Percentiles rank a stretch among this genome's conserved stretches.
phyloP scores from a whole-genome alignment of 2,888 invertebrate species.

The Pemphredon lugubris region DNA sequence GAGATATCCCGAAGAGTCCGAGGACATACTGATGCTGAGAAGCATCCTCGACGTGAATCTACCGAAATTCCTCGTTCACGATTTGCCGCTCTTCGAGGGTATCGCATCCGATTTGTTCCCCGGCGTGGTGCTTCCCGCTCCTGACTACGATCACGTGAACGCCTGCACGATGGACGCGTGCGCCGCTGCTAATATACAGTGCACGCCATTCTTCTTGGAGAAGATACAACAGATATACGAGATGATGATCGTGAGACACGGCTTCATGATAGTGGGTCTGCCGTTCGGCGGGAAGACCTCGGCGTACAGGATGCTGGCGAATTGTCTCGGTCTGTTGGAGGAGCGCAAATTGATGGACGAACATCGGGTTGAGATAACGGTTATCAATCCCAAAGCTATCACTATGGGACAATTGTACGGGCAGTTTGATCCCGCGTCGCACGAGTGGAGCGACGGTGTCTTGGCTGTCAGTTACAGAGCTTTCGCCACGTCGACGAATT shows the following conservation, averaged over 20 bases:
- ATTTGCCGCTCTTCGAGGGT: slow-evolving; percentile 93
- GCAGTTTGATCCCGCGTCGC: slow-evolving; percentile 95
- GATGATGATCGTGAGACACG: slow-evolving; percentile 97
- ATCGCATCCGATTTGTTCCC: slow-evolving; percentile 97
- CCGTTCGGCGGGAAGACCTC: slow-evolving; percentile 97
- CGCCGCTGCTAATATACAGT: slow-evolving; percentile 89
- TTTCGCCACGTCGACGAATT: slow-evolving; percentile 87
- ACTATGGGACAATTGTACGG: slow-evolving; percentile 99
- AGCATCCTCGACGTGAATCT: slow-evolving; percentile 97
- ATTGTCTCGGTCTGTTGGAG: slow-evolving; percentile 89
- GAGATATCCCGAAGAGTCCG: slow-evolving; percentile 92
- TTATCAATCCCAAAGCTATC: slow-evolving; percentile 97
- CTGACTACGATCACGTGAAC: slow-evolving; percentile 90
- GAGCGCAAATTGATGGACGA: slow-evolving; percentile 90
- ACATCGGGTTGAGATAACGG: slow-evolving; percentile 88
- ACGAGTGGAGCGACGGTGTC: slow-evolving; percentile 97
- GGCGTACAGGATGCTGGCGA: slow-evolving; percentile 91
- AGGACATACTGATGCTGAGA: slow-evolving; percentile 92
- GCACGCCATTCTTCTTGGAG: slow-evolving; percentile 92
- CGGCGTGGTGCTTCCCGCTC: slow-evolving; percentile 88
- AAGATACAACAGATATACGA: slow-evolving; percentile 95
- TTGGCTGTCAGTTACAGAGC: slow-evolving; percentile 91
- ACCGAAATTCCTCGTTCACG: slow-evolving; percentile 95
- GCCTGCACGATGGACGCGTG: slow-evolving; percentile 86
- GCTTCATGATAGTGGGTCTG: slow-evolving; percentile 95